A percentile compares a stretch with the other conserved stretches of the same genome.
phyloP scores from a whole-genome alignment of 1,140 invertebrate species.

The Papilio aristodemus region DNA sequence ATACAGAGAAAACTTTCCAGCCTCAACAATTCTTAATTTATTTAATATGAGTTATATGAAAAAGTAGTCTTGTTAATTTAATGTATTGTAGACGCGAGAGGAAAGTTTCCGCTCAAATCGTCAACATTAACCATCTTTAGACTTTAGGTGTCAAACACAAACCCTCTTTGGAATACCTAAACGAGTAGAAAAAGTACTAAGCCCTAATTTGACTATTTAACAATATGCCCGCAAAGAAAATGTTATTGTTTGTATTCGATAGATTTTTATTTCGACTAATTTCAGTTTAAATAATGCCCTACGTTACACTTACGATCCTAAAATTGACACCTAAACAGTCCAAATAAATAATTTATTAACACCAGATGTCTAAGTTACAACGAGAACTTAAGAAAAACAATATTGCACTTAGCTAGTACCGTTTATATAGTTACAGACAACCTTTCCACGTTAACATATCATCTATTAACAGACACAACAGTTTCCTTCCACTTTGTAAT shows the following conservation, averaged over 20 bases:
- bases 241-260: neutral
- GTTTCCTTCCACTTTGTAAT: no score
- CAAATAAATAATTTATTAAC: constrained; percentile 23
- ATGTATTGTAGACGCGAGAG: constrained; percentile 5
- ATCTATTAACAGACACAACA: constrained; percentile 67
- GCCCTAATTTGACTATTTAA: constrained; percentile 27
- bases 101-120: constrained; percentile 21
- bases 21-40: constrained; percentile 11
- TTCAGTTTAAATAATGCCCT: neutral
- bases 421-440: constrained; percentile 55
- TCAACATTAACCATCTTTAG: neutral
- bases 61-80: constrained; percentile 10
- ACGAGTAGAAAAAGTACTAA: constrained; percentile 34
- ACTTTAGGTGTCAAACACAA: constrained; percentile 31
- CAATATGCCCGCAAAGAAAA: constrained; percentile 22
- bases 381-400: constrained; percentile 39
- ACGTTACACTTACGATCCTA: constrained; percentile 21
- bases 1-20: constrained; percentile 18
- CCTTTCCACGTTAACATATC: constrained; percentile 56
- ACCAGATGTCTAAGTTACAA: constrained; percentile 31
- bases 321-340: constrained; percentile 31
- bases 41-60: constrained; percentile 1
- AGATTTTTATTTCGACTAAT: constrained; percentile 1
- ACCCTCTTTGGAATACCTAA: constrained; percentile 13
- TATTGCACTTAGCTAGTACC: constrained; percentile 46